Evolutionary conservation across 2,113 vertebrate species (phyloP), one percentile per base, ranked within the genome.

Genomic region (Aptenodytes patagonicus): DNA sequence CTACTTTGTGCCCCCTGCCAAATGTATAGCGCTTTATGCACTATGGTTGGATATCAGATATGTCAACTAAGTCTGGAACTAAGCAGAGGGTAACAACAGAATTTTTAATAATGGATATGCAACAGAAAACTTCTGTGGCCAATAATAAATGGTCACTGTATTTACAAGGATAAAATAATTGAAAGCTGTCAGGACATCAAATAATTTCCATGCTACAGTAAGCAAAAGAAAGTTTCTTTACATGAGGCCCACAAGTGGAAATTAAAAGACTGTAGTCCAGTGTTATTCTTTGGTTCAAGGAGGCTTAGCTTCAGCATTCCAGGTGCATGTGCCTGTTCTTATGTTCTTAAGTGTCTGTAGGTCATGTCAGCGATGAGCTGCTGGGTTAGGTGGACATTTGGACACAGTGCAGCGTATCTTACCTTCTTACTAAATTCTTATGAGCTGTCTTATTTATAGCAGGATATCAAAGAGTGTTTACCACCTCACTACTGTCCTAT

Each of bases 21-120:
- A 17, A 60, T 5, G 3, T 44, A 1, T 6, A 55, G 44, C 0
- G 2, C 42, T 68, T 66, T 29, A 7, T 66, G 52, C 24, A 4
- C 18, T 61, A 0, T 42, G 36, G 25, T n/a, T 61, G 51, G 34
- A 7, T 71, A 55, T 32, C 26, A 12, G 34, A 5, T 36, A 9
- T 20, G 10, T 54, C 46, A 71, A 0, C 29, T 34, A 32, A 16
- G 31, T 34, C 68, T 84, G 57, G 57, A 84, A 46, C 57, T 83
- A 52, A 71, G 22, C 61, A 75, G 51, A 61, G 17, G 52, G 51
- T 62, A 71, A 72, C n/a, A 17, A 52, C 7, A 60, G 47, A 42
- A 38, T n/a, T 96, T 60, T 71, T 62, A 38, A 6, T 60, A 55
- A 51, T 13, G 20, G n/a, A 2, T 36, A 6, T 20, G n/a, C 71